A percentile compares a stretch with the other conserved stretches of the same genome.
phyloP scores from a whole-genome alignment of 2,888 invertebrate genomes.

The Philonicus albiceps region DNA sequence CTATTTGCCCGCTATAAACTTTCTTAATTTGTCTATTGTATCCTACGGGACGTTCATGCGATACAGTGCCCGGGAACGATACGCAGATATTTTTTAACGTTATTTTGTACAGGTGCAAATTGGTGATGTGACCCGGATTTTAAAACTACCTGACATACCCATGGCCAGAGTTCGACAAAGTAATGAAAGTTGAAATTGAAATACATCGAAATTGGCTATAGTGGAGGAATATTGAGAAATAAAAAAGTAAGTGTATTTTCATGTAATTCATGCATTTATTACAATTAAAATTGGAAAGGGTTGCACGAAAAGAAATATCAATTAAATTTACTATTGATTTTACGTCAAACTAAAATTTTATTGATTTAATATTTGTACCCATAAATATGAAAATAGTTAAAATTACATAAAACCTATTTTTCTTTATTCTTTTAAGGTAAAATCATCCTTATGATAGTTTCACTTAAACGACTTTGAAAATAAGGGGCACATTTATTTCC shows the following conservation, averaged over 20 bases:
- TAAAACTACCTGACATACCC: not conserved
- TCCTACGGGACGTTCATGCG: not conserved
- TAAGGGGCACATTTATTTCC: no score
- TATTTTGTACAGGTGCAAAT: conserved; percentile 12
- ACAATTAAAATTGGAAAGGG: not conserved
- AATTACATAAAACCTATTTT: no score
- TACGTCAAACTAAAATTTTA: no score
- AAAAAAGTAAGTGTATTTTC: not conserved
- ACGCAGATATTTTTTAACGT: conserved; percentile 2
- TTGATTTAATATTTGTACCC: no score
- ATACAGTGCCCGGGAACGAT: not conserved
- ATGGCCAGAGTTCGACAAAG: not conserved
- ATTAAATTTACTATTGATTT: no score
- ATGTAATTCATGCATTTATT: not conserved
- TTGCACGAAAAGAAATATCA: not conserved
- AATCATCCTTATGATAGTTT: no score
- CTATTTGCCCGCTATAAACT: conserved; percentile 19
- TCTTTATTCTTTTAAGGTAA: no score
- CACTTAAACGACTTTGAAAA: no score
- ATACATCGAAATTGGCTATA: not conserved
- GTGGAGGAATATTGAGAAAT: not conserved
- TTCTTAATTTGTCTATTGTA: conserved; percentile 30
- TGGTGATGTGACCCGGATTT: conserved; percentile 2
- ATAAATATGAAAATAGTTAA: no score
- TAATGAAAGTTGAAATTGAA: not conserved